Percentiles rank a stretch among this genome's conserved stretches.
Evolutionary conservation across 2,888 invertebrate species (phyloP).

Genomic region (Blera fallax): DNA sequence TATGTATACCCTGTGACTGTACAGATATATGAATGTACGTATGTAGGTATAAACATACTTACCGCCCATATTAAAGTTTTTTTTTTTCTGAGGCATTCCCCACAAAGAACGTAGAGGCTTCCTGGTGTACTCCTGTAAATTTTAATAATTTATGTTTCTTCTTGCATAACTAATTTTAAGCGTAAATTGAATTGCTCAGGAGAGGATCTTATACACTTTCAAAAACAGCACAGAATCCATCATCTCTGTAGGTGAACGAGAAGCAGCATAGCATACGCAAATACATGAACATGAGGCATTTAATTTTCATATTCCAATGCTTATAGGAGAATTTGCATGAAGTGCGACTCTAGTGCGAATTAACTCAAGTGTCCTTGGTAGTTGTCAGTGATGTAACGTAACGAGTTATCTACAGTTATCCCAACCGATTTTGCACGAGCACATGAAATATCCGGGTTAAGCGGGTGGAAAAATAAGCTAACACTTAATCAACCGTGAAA

Average conservation of each 20-base stretch:
- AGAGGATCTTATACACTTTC: slow-evolving; percentile 29
- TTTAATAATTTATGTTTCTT: slow-evolving; percentile 49
- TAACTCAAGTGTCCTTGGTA: slow-evolving; percentile 62
- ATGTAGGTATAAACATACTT: background rate
- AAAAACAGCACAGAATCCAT: background rate
- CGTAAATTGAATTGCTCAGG: slow-evolving; percentile 62
- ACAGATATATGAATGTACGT: no score
- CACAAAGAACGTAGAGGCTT: background rate
- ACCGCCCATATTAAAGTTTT: background rate
- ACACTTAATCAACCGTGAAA: slow-evolving; percentile 60
- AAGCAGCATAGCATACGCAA: slow-evolving; percentile 9
- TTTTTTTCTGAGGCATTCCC: background rate
- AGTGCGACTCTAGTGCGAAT: slow-evolving; percentile 55
- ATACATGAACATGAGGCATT: slow-evolving; percentile 18
- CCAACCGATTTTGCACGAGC: slow-evolving; percentile 2
- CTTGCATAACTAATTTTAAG: slow-evolving; percentile 64
- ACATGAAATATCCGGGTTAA: slow-evolving; percentile 32
- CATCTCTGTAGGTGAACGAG: background rate
- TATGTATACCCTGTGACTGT: background rate
- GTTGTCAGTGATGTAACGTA: slow-evolving; percentile 47
- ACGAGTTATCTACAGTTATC: slow-evolving; percentile 47
- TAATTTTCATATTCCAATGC: slow-evolving; percentile 56
- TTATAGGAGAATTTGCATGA: slow-evolving; percentile 51
- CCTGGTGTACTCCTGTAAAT: slow-evolving; percentile 22
- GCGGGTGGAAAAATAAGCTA: slow-evolving; percentile 51